A percentile compares a stretch with the other conserved stretches of the same genome.
These are phyloP conservation scores for Muscicapa adusta DNA, from an alignment of 2,113 vertebrate genomes.

Conservation along the genomic window DNA sequence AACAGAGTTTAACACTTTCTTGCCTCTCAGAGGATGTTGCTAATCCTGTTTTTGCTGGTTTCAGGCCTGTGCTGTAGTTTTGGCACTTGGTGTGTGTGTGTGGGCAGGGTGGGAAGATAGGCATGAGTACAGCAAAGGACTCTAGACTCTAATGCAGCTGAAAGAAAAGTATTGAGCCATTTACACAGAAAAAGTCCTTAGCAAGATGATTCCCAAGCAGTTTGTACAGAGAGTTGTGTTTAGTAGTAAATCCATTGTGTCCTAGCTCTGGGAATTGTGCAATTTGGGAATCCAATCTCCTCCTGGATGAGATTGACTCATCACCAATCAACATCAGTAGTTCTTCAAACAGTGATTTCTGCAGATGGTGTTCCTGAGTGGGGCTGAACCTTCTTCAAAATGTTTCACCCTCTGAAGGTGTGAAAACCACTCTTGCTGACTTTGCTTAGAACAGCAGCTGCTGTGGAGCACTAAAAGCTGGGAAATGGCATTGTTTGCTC, in stretches of 20 bases:
- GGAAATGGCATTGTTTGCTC: neutral
- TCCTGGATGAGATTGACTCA: neutral
- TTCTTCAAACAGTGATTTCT: neutral
- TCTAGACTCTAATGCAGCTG: neutral
- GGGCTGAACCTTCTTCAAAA: neutral
- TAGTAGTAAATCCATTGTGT: neutral
- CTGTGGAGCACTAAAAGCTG: neutral
- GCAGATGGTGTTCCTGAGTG: neutral
- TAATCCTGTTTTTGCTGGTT: conserved; percentile 41
- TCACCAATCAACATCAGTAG: neutral
- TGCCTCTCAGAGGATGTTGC: conserved; percentile 33
- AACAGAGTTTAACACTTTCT: conserved; percentile 61
- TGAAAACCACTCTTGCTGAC: neutral
- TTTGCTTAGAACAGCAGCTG: neutral
- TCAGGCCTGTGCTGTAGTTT: neutral
- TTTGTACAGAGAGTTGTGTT: neutral
- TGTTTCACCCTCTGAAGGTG: neutral
- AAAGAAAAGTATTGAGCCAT: neutral
- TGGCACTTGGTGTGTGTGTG: neutral
- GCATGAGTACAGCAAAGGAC: neutral
- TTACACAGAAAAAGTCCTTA: neutral
- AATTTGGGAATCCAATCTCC: neutral
- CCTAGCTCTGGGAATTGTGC: neutral
- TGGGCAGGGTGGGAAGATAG: neutral
- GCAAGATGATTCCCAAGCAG: neutral